Evolutionary conservation across 2,797 vertebrate genomes (phyloP).

Genomic region (Enteromius treurensis): DNA sequence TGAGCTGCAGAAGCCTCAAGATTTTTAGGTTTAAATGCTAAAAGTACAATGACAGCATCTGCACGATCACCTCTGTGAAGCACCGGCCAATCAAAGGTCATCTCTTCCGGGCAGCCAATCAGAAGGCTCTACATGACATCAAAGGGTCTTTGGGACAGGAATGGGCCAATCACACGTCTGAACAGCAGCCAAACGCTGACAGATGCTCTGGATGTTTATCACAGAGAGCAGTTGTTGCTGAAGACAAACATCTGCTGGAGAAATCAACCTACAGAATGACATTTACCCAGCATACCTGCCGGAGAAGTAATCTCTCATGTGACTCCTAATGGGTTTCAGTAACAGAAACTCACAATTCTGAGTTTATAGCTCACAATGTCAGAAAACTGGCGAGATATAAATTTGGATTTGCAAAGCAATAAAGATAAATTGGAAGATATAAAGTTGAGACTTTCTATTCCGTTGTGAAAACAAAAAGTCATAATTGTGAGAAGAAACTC

Average conservation of each 20-base stretch:
- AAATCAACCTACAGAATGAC: neutral
- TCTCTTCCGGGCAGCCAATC: constrained; percentile 2
- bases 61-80: neutral
- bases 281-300: neutral
- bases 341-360: neutral
- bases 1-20: neutral
- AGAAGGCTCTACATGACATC: neutral
- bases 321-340: neutral
- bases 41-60: neutral
- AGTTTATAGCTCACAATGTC: neutral
- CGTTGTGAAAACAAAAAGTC: neutral
- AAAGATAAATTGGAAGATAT: too few species aligned
- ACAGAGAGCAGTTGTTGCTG: neutral
- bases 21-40: neutral
- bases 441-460: too few species aligned
- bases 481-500: neutral
- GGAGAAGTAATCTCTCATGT: neutral
- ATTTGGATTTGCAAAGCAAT: too few species aligned
- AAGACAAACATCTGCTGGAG: neutral
- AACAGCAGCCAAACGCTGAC: constrained; percentile 2
- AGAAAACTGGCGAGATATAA: neutral
- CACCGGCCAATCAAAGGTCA: constrained; percentile 7
- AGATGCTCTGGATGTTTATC: constrained; percentile 3
- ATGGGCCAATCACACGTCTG: constrained; percentile 21
- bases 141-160: constrained; percentile 3